These are phyloP conservation scores for Zaprionus gabonicus DNA, from an alignment of 1,140 invertebrate genomes.

Conservation along the genomic window DNA sequence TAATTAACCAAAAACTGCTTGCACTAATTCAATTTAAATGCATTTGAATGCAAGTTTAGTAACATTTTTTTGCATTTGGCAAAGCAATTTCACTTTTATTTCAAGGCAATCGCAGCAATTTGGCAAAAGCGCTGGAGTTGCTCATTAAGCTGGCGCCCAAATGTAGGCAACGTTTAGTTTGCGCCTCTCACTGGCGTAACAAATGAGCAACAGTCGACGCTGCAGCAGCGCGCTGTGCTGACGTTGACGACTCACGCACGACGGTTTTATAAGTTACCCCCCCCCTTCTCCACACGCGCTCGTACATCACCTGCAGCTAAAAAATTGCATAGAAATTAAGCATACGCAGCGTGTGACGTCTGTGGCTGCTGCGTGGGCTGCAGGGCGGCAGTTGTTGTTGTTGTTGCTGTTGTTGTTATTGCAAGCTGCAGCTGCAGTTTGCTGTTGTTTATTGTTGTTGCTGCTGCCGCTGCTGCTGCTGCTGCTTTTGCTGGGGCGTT, in stretches of 20 bases:
- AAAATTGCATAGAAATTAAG: conserved; percentile 68
- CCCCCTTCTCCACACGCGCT: conserved; percentile 1
- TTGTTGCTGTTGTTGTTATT: conserved; percentile 27
- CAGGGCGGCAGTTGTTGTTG: conserved; percentile 32
- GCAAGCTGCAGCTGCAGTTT: conserved; percentile 22
- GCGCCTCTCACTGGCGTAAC: conserved; percentile 37
- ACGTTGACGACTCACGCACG: conserved; percentile 51
- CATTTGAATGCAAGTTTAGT: not conserved
- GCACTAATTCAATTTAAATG: not conserved
- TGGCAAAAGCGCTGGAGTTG: not conserved
- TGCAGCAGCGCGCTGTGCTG: not conserved
- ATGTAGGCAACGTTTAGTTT: conserved; percentile 46
- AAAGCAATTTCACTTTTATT: conserved; percentile 5
- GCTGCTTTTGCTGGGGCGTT: conserved; percentile 38
- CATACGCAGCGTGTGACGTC: conserved; percentile 65
- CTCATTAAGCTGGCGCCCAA: conserved; percentile 44
- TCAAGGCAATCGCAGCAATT: conserved; percentile 6
- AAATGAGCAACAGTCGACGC: conserved; percentile 66
- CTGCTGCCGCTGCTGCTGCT: not conserved
- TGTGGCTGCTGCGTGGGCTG: conserved; percentile 12
- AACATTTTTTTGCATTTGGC: not conserved
- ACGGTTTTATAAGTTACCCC: conserved; percentile 29
- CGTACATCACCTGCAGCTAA: conserved; percentile 33
- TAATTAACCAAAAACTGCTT: not conserved
- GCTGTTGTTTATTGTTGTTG: conserved; percentile 11